Percentiles rank a stretch among this genome's conserved stretches.
phyloP scores from a whole-genome alignment of 2,113 vertebrate species.

The Chaetodon auriga region DNA sequence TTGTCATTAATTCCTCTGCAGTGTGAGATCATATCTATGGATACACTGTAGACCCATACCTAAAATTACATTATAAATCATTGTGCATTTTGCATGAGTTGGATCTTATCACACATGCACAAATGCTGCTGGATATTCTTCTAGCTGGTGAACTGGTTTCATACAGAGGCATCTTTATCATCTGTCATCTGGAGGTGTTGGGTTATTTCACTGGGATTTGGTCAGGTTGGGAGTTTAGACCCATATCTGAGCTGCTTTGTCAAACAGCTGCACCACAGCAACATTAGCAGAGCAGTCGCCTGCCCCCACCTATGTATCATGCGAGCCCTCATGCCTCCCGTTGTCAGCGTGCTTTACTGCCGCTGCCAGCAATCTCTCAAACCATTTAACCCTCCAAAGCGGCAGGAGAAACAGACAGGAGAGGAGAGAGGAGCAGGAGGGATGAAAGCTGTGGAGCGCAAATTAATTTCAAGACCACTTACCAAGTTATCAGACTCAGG shows the following conservation, averaged over 20 bases:
- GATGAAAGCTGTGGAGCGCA: constrained; percentile 57
- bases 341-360: constrained; percentile 61
- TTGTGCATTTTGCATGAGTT: not conserved
- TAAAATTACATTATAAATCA: constrained; percentile 7
- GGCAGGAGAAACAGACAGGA: constrained; percentile 41
- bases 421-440: constrained; percentile 17
- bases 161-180: constrained; percentile 16
- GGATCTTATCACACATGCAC: not conserved
- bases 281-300: constrained; percentile 29
- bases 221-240: constrained; percentile 43
- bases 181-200: constrained; percentile 16
- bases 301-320: constrained; percentile 6
- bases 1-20: not conserved
- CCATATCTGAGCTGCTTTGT: constrained; percentile 46
- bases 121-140: not conserved
- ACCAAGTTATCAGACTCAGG: constrained; percentile 64
- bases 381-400: constrained; percentile 57
- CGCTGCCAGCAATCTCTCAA: constrained; percentile 62
- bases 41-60: not conserved
- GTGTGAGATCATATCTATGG: not conserved
- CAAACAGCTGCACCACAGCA: constrained; percentile 46
- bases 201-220: constrained; percentile 40
- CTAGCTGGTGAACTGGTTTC: not conserved
- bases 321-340: constrained; percentile 21
- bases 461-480: constrained; percentile 77